Evolutionary conservation across 2,113 vertebrate genomes (phyloP).

Genomic region (Phocoena phocoena): DNA sequence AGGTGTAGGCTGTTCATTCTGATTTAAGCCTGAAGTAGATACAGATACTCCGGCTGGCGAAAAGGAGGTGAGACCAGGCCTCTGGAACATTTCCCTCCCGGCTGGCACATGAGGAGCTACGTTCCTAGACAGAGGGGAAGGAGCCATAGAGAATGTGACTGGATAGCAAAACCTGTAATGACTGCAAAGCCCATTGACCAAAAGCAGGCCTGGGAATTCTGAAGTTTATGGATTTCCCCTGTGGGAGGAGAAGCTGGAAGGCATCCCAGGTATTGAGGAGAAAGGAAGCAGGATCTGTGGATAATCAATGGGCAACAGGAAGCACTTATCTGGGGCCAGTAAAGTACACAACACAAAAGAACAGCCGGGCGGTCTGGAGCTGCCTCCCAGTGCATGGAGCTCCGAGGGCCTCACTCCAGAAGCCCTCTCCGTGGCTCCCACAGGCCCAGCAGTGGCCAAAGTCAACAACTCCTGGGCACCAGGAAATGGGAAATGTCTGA

Average conservation of each 20-base stretch:
- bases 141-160: background rate
- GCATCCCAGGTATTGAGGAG: conserved; percentile 79
- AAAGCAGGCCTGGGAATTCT: conserved; percentile 65
- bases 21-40: background rate
- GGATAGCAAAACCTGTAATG: background rate
- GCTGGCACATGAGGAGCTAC: background rate
- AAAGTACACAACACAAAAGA: conserved; percentile 61
- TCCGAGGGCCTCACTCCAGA: background rate
- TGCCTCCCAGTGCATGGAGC: background rate
- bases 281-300: conserved; percentile 78
- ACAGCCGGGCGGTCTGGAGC: conserved; percentile 22
- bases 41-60: background rate
- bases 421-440: background rate
- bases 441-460: background rate
- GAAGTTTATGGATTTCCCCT: conserved; percentile 58
- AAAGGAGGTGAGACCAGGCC: background rate
- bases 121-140: background rate
- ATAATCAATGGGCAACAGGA: conserved; percentile 77
- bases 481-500: conserved; percentile 22
- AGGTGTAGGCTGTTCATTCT: background rate
- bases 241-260: conserved; percentile 77
- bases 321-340: conserved; percentile 71
- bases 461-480: background rate
- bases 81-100: background rate
- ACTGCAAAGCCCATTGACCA: conserved; percentile 37